Percentiles rank a stretch among this genome's conserved stretches.
Conservation (phyloP, 2,797 vertebrate species). For the Notoglanidium macrostoma region DNA sequence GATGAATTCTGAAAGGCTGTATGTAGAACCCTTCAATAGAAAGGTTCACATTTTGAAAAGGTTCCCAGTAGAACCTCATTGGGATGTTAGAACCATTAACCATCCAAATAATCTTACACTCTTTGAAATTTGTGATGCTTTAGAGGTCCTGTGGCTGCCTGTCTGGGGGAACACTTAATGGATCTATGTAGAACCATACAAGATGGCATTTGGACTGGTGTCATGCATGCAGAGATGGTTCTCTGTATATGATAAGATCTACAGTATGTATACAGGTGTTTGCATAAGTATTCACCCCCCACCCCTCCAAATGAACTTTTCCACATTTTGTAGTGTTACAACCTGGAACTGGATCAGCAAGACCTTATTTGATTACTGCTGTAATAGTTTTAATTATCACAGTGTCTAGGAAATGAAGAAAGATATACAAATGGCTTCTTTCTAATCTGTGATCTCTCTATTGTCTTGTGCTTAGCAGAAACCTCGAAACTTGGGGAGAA, state of each 20-base stretch:
- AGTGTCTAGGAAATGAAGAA: background rate
- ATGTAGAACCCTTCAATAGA: background rate
- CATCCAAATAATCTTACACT: background rate
- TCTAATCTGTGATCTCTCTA: conserved; percentile 43
- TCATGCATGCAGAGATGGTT: background rate
- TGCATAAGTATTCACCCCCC: background rate
- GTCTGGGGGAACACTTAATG: background rate
- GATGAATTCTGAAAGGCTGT: background rate
- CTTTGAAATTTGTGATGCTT: background rate
- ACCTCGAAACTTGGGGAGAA: conserved; percentile 6
- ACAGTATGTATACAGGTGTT: background rate
- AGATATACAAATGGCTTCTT: conserved; percentile 22
- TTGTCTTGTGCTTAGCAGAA: conserved; percentile 46
- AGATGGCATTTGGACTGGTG: background rate
- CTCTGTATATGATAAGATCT: background rate
- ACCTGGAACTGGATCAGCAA: background rate
- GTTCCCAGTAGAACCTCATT: background rate
- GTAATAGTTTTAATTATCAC: background rate
- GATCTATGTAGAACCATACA: background rate
- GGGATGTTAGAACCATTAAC: background rate
- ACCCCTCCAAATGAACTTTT: background rate
- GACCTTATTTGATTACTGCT: conserved; percentile 8
- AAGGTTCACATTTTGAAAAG: background rate
- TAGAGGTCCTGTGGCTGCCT: too few species aligned
- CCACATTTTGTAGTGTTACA: background rate